Base-by-base conservation (phyloP, 2,797 vertebrate species). In the Channa striata region DNA sequence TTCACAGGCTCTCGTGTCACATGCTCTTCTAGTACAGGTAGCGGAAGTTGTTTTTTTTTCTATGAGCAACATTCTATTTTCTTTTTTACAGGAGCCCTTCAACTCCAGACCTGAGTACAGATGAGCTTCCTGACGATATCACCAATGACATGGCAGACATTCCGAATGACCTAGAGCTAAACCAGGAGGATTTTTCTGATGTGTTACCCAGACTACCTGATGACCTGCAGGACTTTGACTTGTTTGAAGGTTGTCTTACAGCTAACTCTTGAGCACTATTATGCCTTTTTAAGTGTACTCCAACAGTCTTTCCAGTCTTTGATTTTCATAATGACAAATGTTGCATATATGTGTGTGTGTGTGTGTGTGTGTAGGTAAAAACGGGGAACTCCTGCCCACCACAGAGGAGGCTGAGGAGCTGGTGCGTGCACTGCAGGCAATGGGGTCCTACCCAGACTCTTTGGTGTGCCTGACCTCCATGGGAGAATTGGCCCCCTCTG, bases 71-170 rank as follows among this genome's bases (percentile, higher is more conserved):
- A n/a, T n/a, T n/a, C n/a, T n/a, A n/a, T 42, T 61, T 58, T 60
- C 12, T 68, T 34, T 64, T 37, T 36, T 54, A 14, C 81, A 97
- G 96, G 93, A 98, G 96, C 89, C 97, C 98, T 2, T 99, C 97
- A 48, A 99, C 98, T 8, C 98, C 98, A 25, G 97, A 99, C 87
- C 93, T 99, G 92, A 99, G 97, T 90, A 93, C 97, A 0, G 98
- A 99, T 14, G 97, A 99, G 93, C 94, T 99, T 91, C 98, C 98
- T 37, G 98, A 99, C 66, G 98, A 99, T 87, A 99, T 99, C 94
- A 96, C 98, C 93, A 97, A 96, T 54, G 98, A 99, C 88, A 99
- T 99, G 88, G 95, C 96, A 84, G 98, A 99, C 97, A 99, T 99
- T 97, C 98, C 97, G 92, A 96, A 99, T 25, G 98, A 99, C 92